phyloP scores from a whole-genome alignment of 2,797 vertebrate species.

The Acanthurus tractus region DNA sequence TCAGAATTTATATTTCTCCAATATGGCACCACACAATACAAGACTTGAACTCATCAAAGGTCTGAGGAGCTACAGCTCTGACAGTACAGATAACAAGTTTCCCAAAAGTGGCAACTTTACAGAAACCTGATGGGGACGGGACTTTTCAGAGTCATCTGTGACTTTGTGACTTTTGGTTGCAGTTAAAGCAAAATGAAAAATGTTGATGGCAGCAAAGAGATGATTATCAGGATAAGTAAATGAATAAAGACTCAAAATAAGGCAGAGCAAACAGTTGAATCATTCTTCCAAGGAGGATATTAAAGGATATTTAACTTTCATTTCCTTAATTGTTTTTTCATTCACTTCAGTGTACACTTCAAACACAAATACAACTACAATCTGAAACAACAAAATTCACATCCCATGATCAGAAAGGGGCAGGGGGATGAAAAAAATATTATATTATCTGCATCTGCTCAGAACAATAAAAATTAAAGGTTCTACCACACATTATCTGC shows the following conservation, averaged over 20 bases:
- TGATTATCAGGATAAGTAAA: not conserved
- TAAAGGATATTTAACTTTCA: not conserved
- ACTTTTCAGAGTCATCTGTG: slow-evolving; percentile 10
- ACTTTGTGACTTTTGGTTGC: slow-evolving; percentile 18
- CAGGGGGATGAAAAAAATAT: not conserved
- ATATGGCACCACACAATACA: not conserved
- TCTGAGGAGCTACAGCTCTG: slow-evolving; percentile 12
- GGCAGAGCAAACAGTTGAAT: not conserved
- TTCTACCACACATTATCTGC: not conserved
- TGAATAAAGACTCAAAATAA: slow-evolving; percentile 5
- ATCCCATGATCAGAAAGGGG: not conserved
- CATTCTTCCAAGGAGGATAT: slow-evolving; percentile 14
- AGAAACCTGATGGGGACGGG: not conserved
- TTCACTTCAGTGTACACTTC: not conserved
- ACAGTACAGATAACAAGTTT: not conserved
- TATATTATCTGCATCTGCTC: not conserved
- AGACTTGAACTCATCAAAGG: not conserved
- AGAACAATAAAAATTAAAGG: not conserved
- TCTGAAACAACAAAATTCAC: not conserved
- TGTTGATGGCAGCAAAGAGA: slow-evolving; percentile 3
- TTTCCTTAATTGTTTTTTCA: not conserved
- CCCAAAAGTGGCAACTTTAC: not conserved
- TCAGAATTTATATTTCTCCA: not conserved
- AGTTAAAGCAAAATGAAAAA: slow-evolving; percentile 11
- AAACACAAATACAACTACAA: no score